phyloP scores from a whole-genome alignment of 2,888 invertebrate species.

The Rhabditoides inermis region DNA sequence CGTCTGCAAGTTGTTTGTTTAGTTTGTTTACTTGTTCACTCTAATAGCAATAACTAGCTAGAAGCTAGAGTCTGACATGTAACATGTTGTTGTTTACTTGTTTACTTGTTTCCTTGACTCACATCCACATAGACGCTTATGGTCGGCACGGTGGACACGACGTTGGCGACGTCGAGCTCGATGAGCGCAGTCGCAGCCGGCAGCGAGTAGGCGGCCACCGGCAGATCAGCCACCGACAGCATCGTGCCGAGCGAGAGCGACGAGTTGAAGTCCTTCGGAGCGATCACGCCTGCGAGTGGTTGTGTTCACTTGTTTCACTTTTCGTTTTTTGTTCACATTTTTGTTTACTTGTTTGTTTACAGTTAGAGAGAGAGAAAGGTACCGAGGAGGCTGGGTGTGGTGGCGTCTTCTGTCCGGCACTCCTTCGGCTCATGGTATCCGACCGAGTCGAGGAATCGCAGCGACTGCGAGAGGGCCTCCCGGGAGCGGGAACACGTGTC shows the following conservation, averaged over 20 bases:
- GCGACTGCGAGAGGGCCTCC: constrained; percentile 45
- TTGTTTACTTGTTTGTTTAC: too few relatives aligned
- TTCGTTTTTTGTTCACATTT: too few relatives aligned
- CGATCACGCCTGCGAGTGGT: constrained; percentile 28
- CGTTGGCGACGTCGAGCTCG: constrained; percentile 27
- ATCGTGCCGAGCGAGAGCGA: constrained; percentile 36
- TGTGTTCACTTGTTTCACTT: neutral
- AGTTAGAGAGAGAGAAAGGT: too few relatives aligned
- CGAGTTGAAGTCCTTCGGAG: constrained; percentile 42
- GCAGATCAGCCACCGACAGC: constrained; percentile 34
- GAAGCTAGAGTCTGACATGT: too few relatives aligned
- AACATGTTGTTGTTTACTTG: too few relatives aligned
- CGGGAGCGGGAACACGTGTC: constrained; percentile 48
- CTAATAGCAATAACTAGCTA: too few relatives aligned
- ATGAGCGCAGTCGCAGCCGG: constrained; percentile 32
- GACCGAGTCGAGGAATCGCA: constrained; percentile 46
- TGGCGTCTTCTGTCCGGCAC: constrained; percentile 32
- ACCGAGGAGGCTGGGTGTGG: constrained; percentile 32
- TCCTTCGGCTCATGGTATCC: constrained; percentile 49
- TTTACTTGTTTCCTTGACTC: too few relatives aligned
- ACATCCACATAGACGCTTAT: constrained; percentile 38
- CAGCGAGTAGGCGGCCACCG: constrained; percentile 42
- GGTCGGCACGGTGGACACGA: constrained; percentile 39
- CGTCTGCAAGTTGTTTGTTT: too few relatives aligned
- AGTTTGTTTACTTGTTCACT: too few relatives aligned